Percentiles rank a stretch among this genome's conserved stretches.
Evolutionary conservation across 2,113 vertebrate species (phyloP).

Genomic region (Mustela lutreola): DNA sequence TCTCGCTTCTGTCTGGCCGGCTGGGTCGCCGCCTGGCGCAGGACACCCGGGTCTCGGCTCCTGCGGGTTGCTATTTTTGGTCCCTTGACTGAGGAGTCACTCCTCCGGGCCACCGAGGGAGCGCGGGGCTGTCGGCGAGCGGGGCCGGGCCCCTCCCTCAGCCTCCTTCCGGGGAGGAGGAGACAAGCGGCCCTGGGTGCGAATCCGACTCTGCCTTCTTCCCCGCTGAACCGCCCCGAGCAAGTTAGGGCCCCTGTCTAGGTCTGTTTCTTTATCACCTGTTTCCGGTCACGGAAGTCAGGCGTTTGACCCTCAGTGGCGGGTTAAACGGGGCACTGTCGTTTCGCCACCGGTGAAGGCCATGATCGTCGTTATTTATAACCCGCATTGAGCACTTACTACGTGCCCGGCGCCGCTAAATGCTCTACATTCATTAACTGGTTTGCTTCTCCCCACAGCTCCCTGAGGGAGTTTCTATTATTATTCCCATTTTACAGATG

Average conservation of each 20-base stretch:
- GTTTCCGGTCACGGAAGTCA: accelerated
- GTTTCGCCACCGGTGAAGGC: background rate
- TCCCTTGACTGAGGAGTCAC: background rate
- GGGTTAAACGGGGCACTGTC: background rate
- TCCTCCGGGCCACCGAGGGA: background rate
- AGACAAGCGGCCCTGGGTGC: background rate
- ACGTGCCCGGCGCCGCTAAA: background rate
- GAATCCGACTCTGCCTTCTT: background rate
- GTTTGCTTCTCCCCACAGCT: background rate
- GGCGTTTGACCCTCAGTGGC: background rate
- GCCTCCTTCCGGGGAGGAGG: background rate
- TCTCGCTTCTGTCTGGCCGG: background rate
- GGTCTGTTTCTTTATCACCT: background rate
- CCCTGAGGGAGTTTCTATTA: background rate
- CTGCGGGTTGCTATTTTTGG: conserved; percentile 31
- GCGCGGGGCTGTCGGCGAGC: background rate
- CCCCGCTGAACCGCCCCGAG: background rate
- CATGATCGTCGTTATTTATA: background rate
- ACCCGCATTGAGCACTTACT: background rate
- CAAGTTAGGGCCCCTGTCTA: background rate
- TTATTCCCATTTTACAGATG: conserved; percentile 65
- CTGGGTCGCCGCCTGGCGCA: background rate
- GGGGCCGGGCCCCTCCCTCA: background rate
- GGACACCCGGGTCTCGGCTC: background rate
- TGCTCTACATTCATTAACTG: background rate